Percentiles rank a stretch among this genome's conserved stretches.
These are phyloP conservation scores for Timandra comae DNA, from an alignment of 2,888 invertebrate species.

Conservation along the genomic window DNA sequence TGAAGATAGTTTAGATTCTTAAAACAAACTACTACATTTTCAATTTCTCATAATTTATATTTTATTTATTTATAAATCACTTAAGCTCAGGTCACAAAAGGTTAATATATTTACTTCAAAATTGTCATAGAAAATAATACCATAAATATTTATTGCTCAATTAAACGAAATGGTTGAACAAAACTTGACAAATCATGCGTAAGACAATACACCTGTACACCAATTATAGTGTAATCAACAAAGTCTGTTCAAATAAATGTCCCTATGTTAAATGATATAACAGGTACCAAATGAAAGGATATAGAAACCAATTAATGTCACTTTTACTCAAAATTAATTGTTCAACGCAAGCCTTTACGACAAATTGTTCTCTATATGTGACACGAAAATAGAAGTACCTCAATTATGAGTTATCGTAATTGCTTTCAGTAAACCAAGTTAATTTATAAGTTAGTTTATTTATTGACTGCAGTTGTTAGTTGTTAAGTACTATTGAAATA, in stretches of 20 bases:
- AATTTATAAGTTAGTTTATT: background rate
- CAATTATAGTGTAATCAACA: background rate
- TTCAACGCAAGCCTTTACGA: constrained; percentile 19
- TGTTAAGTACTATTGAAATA: too few relatives aligned
- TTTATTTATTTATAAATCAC: too few relatives aligned
- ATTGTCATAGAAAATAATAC: too few relatives aligned
- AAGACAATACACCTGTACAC: background rate
- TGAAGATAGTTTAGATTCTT: too few relatives aligned
- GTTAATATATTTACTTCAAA: too few relatives aligned
- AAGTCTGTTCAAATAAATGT: constrained; percentile 5
- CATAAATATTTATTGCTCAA: too few relatives aligned
- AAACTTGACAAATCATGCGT: too few relatives aligned
- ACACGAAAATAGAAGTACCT: constrained; percentile 18
- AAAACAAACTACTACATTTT: too few relatives aligned
- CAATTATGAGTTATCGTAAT: constrained; percentile 15
- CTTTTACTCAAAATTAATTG: constrained; percentile 25
- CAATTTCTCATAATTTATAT: too few relatives aligned
- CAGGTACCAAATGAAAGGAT: constrained; percentile 20
- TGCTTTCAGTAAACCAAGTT: too few relatives aligned
- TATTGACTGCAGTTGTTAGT: background rate
- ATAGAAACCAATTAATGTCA: constrained; percentile 21
- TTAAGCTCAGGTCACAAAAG: too few relatives aligned
- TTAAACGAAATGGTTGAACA: too few relatives aligned
- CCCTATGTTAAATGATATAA: constrained; percentile 12
- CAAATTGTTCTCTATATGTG: constrained; percentile 22